Evolutionary conservation across 2,888 invertebrate genomes (phyloP).

Genomic region (Clanis bilineata): DNA sequence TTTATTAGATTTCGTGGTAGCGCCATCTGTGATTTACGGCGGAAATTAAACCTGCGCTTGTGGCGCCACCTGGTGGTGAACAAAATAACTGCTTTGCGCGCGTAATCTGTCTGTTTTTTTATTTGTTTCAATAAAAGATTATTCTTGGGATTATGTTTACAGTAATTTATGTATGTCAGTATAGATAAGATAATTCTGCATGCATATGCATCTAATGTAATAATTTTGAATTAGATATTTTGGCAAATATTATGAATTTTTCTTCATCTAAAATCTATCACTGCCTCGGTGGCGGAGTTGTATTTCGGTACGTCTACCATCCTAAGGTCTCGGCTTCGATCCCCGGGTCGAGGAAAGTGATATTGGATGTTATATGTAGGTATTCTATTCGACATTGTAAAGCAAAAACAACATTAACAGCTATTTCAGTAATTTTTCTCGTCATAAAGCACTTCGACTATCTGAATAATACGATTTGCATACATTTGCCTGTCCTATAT

Average conservation of each 20-base stretch:
- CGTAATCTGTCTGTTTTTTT: slow-evolving; percentile 22
- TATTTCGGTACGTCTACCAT: too few relatives aligned
- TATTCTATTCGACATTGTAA: neutral
- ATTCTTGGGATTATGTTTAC: slow-evolving; percentile 3
- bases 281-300: too few relatives aligned
- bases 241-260: neutral
- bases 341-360: too few relatives aligned
- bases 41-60: slow-evolving; percentile 44
- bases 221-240: neutral
- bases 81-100: slow-evolving; percentile 25
- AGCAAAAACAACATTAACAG: neutral
- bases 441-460: neutral
- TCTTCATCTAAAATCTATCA: too few relatives aligned
- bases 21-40: slow-evolving; percentile 54
- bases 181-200: neutral
- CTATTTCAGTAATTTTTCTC: too few relatives aligned
- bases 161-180: neutral
- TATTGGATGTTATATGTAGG: too few relatives aligned
- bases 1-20: slow-evolving; percentile 50
- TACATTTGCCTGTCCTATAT: neutral
- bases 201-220: neutral
- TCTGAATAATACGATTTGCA: neutral
- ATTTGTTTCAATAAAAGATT: neutral
- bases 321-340: too few relatives aligned
- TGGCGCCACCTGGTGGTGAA: slow-evolving; percentile 30